Conservation (phyloP, 2,888 invertebrate genomes). For the Cerastis leucographa region DNA sequence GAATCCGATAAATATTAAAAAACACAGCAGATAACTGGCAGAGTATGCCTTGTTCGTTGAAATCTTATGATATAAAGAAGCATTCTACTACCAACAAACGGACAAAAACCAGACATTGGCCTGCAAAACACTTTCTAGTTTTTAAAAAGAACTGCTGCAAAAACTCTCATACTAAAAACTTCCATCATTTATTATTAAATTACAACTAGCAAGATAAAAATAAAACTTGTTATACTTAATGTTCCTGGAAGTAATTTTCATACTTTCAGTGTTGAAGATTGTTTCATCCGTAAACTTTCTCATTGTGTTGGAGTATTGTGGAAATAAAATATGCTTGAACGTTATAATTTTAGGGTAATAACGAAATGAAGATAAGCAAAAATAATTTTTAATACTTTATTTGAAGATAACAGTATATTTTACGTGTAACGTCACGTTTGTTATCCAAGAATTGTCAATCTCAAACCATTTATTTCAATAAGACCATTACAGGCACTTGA, state of each 20-base stretch:
- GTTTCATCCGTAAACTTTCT: slow-evolving; percentile 42
- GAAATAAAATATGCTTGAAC: slow-evolving; percentile 11
- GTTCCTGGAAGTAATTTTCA: slow-evolving; percentile 35
- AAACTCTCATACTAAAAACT: background rate
- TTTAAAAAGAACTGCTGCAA: background rate
- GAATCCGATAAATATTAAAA: too few relatives aligned
- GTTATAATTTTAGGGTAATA: background rate
- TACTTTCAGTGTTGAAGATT: slow-evolving; percentile 10
- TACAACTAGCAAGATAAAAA: background rate
- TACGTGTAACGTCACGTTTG: background rate
- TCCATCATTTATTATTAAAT: background rate
- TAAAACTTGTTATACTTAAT: background rate
- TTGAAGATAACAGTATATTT: background rate
- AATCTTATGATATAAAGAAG: background rate
- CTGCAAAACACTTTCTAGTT: background rate
- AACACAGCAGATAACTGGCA: background rate
- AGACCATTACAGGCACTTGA: too few relatives aligned
- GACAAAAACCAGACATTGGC: background rate
- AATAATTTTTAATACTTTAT: background rate
- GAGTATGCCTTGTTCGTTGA: background rate
- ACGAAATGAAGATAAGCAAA: background rate
- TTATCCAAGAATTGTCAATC: too few relatives aligned
- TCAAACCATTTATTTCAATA: too few relatives aligned
- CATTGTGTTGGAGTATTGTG: slow-evolving; percentile 18
- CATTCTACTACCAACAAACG: background rate